Evolutionary conservation across 64 coral and sea anemone genomes (phyloP), one percentile per base, ranked within the genome.

Genomic region (Orbicella faveolata): DNA sequence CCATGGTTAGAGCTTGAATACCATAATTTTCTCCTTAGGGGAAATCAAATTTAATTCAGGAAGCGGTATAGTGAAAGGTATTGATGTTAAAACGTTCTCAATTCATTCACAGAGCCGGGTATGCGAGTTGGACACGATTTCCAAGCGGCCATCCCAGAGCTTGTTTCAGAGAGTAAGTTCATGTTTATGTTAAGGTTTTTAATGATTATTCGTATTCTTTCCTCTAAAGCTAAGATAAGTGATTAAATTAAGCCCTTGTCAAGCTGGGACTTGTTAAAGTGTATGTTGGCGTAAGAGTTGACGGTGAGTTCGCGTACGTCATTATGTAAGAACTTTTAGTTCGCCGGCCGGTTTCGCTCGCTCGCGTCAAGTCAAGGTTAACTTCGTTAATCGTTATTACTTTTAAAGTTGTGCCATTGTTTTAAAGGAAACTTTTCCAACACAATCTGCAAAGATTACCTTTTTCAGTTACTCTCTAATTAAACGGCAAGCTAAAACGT

Each of bases 121-220:
- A 95, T 95, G 93, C 65, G 93, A 88, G 93, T 95, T 54, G 93
- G 93, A 73, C 67, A 83, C 7, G 93, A 95, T 34, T 95, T 88
- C 76, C 93, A 95, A 91, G 93, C 93, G 2, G 25, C 67, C 68
- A 87, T 95, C 20, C 93, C 93, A 21, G 89, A 95, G 3, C 79
- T 95, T 36, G 68, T 89, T 34, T 87, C 83, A 61, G 93, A 90
- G 23, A 83, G 84, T 89, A 87, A 78, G 81, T 73, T 81, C 19
- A 0, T 81, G 66, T 81, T 77, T 77, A 78, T 21, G 52, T 64
- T 61, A 9, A 34, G 20, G 6, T 89, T 75, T 55, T 63, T 20
- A 65, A 73, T 65, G 64, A 73, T 52, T 20, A 81, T 72, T 68
- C 21, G 30, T 19, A 18, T 54, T 81, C 55, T 64, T 81, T 68